phyloP scores from a whole-genome alignment of 2,113 vertebrate genomes.

The Gobius niger region DNA sequence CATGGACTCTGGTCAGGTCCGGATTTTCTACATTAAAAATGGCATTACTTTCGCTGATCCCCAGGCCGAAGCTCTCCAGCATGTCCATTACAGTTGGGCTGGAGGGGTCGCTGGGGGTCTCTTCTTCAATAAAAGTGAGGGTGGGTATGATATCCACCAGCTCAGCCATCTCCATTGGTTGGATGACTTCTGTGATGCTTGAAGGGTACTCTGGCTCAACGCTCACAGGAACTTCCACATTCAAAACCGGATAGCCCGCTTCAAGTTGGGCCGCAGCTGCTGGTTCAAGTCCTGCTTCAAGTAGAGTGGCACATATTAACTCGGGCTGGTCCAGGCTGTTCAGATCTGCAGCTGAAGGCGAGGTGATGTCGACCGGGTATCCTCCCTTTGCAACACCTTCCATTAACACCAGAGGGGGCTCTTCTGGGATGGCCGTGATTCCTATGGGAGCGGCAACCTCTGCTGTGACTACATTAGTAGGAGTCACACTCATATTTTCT shows the following conservation, averaged over 20 bases:
- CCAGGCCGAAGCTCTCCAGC: constrained; percentile 61
- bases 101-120: constrained; percentile 33
- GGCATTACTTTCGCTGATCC: constrained; percentile 39
- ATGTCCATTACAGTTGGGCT: constrained; percentile 59
- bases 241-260: constrained; percentile 23
- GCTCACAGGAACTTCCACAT: constrained; percentile 25
- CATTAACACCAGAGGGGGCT: constrained; percentile 10
- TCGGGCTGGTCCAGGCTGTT: constrained; percentile 38
- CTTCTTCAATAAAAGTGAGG: constrained; percentile 63
- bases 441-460: constrained; percentile 32
- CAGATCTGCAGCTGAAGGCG: constrained; percentile 43
- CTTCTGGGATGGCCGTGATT: constrained; percentile 9
- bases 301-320: constrained; percentile 39
- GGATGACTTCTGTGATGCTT: constrained; percentile 61
- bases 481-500: constrained; percentile 36
- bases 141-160: constrained; percentile 66
- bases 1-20: constrained; percentile 13
- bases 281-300: constrained; percentile 43
- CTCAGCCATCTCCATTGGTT: constrained; percentile 67
- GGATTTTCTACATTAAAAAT: constrained; percentile 44
- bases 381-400: constrained; percentile 68
- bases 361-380: constrained; percentile 62
- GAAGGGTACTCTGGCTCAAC: constrained; percentile 25
- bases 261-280: constrained; percentile 48
- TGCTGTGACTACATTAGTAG: constrained; percentile 14